A percentile compares a stretch with the other conserved stretches of the same genome.
These are phyloP conservation scores for Belonocnema kinseyi DNA, from an alignment of 1,140 invertebrate genomes.

Conservation along the genomic window DNA sequence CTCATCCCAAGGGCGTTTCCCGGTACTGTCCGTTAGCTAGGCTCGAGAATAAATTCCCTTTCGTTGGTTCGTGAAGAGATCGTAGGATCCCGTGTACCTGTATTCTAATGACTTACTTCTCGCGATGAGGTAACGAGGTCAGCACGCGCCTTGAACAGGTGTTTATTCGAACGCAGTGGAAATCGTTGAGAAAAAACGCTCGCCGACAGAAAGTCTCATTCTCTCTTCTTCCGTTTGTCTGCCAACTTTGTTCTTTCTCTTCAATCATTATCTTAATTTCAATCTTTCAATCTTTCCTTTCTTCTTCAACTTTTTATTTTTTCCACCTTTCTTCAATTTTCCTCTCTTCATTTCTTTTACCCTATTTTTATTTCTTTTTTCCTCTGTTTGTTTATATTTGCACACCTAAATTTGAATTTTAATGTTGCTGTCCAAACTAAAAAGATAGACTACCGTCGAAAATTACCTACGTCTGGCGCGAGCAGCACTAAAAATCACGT, in stretches of 20 bases:
- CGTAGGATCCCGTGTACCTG: conserved; percentile 41
- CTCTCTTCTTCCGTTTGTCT: conserved; percentile 32
- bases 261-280: not conserved
- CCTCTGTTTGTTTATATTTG: conserved; percentile 28
- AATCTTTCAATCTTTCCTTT: not conserved
- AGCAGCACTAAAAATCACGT: too few species aligned
- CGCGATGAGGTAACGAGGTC: conserved; percentile 55
- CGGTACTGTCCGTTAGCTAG: conserved; percentile 20
- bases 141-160: conserved; percentile 53
- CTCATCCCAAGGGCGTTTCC: not conserved
- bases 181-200: conserved; percentile 51
- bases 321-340: not conserved
- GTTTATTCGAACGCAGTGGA: conserved; percentile 50
- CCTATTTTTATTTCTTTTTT: not conserved
- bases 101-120: conserved; percentile 57
- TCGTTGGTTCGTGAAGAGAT: conserved; percentile 48
- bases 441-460: too few species aligned
- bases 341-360: not conserved
- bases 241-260: not conserved
- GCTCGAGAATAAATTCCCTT: conserved; percentile 50
- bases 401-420: not conserved
- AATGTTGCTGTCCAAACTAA: not conserved
- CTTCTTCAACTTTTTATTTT: not conserved
- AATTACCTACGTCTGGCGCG: too few species aligned
- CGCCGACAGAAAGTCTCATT: conserved; percentile 45